Conservation (phyloP, 2,113 vertebrate genomes). For the Abramis brama region DNA sequence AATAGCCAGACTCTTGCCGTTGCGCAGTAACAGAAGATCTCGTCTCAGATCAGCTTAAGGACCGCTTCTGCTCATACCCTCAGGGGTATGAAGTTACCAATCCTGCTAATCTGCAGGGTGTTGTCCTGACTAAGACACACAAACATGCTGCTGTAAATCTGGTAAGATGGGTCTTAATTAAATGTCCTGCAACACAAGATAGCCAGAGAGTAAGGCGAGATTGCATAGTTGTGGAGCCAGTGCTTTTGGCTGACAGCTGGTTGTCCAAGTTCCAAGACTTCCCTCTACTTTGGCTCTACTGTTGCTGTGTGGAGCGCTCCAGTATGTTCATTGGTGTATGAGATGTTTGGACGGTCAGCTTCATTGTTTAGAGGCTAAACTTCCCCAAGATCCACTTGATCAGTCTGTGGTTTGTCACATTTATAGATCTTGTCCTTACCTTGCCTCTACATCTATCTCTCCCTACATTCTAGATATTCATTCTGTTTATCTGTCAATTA, state of each 20-base stretch:
- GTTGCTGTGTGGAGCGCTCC: not conserved
- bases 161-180: constrained; percentile 58
- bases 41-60: constrained; percentile 45
- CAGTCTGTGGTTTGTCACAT: constrained; percentile 8
- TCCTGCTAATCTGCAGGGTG: constrained; percentile 58
- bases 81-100: constrained; percentile 53
- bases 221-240: constrained; percentile 47
- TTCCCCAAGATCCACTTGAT: not conserved
- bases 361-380: constrained; percentile 12
- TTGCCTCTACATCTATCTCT: not conserved
- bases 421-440: not conserved
- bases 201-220: constrained; percentile 49
- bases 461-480: not conserved
- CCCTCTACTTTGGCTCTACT: constrained; percentile 18
- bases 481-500: not conserved
- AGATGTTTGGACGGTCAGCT: constrained; percentile 14
- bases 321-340: constrained; percentile 8
- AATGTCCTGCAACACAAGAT: constrained; percentile 58
- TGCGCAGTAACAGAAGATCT: constrained; percentile 20
- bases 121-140: constrained; percentile 59
- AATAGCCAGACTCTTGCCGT: constrained; percentile 31
- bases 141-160: constrained; percentile 63
- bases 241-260: constrained; percentile 56
- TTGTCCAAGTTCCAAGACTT: constrained; percentile 46
- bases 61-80: constrained; percentile 5